A percentile compares a stretch with the other conserved stretches of the same genome.
These are phyloP conservation scores for Fratercula arctica DNA, from an alignment of 2,797 vertebrate species.

Conservation along the genomic window DNA sequence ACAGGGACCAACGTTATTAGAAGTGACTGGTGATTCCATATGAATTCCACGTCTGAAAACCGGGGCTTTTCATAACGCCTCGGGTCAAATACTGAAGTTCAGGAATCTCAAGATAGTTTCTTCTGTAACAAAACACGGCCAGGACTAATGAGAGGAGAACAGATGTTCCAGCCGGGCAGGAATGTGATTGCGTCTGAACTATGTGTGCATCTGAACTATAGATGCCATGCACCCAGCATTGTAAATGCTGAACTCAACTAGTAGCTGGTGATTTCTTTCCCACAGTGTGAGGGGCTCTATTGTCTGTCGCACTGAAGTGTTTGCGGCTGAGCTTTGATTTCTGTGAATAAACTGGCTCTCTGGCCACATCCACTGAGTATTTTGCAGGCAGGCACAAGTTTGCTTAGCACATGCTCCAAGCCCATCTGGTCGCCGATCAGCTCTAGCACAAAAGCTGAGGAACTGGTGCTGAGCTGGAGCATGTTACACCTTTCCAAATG, in stretches of 20 bases:
- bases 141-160: conserved; percentile 5
- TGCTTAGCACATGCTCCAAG: neutral
- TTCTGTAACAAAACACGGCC: conserved; percentile 17
- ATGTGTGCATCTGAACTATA: neutral
- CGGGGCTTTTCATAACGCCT: neutral
- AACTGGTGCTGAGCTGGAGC: neutral
- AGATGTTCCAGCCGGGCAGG: conserved; percentile 31
- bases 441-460: neutral
- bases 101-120: conserved; percentile 8
- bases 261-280: neutral
- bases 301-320: neutral
- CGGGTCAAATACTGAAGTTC: neutral
- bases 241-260: neutral
- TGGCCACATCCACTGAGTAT: neutral
- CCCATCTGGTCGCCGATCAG: fast-evolving
- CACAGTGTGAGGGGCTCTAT: neutral
- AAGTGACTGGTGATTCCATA: neutral
- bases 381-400: neutral
- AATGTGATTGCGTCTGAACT: conserved; percentile 6
- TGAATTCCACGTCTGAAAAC: neutral
- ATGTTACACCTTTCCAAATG: neutral
- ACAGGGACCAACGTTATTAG: neutral
- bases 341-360: neutral
- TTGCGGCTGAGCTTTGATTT: conserved; percentile 51
- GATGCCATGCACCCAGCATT: neutral